phyloP scores from a whole-genome alignment of 2,113 vertebrate species.

The Pangasianodon gigas region DNA sequence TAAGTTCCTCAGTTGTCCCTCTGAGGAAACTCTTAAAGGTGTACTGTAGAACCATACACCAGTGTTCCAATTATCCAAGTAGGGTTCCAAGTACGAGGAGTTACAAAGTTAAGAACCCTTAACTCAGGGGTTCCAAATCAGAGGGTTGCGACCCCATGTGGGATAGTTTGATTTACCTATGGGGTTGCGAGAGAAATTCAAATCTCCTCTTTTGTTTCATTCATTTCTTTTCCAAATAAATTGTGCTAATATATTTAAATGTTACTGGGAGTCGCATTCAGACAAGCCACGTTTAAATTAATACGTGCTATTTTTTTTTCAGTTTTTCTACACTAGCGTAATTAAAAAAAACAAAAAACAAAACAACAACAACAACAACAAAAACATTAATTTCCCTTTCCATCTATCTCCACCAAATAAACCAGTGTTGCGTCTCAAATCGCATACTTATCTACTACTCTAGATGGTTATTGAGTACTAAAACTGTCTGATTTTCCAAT shows the following conservation, averaged over 20 bases:
- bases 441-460: neutral
- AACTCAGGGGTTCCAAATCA: neutral
- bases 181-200: neutral
- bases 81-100: neutral
- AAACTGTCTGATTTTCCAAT: no score
- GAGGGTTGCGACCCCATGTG: neutral
- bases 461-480: no score
- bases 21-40: neutral
- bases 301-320: no score
- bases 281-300: neutral
- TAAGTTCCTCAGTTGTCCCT: neutral
- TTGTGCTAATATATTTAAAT: neutral
- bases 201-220: neutral
- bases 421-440: neutral
- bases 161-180: neutral
- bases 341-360: neutral
- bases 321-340: neutral
- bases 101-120: neutral
- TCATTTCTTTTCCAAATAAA: neutral
- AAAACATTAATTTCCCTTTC: neutral
- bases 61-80: neutral
- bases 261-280: neutral
- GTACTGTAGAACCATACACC: neutral
- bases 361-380: no score
- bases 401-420: neutral